Base-by-base conservation (phyloP, 2,797 vertebrate species). In the Xiphorhynchus erythropygius region DNA sequence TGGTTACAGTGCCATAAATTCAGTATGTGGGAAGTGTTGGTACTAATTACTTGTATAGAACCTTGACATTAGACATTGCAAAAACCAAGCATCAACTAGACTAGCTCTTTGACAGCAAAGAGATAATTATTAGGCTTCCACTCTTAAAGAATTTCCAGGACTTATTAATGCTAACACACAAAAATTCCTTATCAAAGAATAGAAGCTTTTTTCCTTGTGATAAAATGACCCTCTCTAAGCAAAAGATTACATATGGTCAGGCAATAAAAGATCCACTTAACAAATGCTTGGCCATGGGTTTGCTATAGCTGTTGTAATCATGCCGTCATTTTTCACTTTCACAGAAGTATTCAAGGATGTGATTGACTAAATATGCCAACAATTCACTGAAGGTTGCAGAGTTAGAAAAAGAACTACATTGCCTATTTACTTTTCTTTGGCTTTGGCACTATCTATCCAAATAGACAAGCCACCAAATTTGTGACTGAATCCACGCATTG, bases 41-140 rank as follows among this genome's bases (percentile, higher is more conserved):
- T 97, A 97, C 93, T 97, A 97, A 97, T 97, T 97, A 91, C 93
- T 93, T 73, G 79, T 94, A 96, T 88, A 93, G 76, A 94, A 96
- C 89, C 93, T 91, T 96, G 95, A 97, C 95, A 95, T 78, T 18
- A 91, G 69, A 97, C 83, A 91, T 62, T 62, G 91, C 89, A 93
- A 90, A 94, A 92, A 75, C 53, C 0, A n/a, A 93, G 87, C 73
- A 95, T 91, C 95, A 90, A 69, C 62, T 65, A 88, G 89, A 84
- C 39, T 56, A 93, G 50, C 55, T 92, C 76, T 78, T 57, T 94
- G 94, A 95, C 95, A 97, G 95, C 74, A 86, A 85, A 95, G 76
- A 95, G 91, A 84, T 96, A 94, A 94, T 96, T 95, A 97, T 73
- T 69, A 94, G 50, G 73, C 42, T 94, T 91, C 73, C 14, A 81